Conservation (phyloP, 2,888 invertebrate genomes). For the Agonopterix alstromeriana region DNA sequence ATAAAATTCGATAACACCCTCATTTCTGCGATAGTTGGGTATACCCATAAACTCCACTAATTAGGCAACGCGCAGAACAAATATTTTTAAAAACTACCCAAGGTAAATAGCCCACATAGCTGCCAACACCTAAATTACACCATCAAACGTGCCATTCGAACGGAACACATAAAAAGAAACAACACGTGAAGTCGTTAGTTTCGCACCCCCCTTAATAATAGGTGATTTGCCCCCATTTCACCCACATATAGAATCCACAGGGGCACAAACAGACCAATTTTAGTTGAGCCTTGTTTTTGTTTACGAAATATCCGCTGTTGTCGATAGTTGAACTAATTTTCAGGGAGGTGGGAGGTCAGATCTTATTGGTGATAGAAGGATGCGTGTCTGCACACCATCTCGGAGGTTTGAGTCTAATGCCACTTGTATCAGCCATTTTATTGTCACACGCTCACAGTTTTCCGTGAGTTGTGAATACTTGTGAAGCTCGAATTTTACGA, state of each 20-base stretch:
- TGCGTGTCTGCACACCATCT: constrained; percentile 66
- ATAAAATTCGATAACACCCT: too few species aligned
- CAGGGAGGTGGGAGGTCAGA: constrained; percentile 26
- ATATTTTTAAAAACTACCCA: neutral
- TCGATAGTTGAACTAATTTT: neutral
- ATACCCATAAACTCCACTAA: neutral
- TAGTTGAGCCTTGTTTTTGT: constrained; percentile 18
- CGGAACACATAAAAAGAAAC: constrained; percentile 66
- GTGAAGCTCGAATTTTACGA: constrained; percentile 52
- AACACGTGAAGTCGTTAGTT: constrained; percentile 67
- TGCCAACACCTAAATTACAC: constrained; percentile 58
- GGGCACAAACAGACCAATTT: constrained; percentile 27
- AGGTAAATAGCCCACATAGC: constrained; percentile 34
- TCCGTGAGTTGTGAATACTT: constrained; percentile 35
- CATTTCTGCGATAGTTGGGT: neutral
- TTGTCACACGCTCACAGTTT: constrained; percentile 63
- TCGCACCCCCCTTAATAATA: constrained; percentile 72
- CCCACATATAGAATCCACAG: constrained; percentile 37
- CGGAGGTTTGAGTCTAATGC: constrained; percentile 55
- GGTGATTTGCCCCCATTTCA: constrained; percentile 57
- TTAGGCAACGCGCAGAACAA: neutral
- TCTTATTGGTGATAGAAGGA: constrained; percentile 29
- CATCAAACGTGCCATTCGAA: constrained; percentile 54
- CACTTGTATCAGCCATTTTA: constrained; percentile 72
- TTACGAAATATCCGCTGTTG: neutral